Percentiles rank a stretch among this genome's conserved stretches.
phyloP scores from a whole-genome alignment of 2,113 vertebrate species.

The Paedocypris sp. region DNA sequence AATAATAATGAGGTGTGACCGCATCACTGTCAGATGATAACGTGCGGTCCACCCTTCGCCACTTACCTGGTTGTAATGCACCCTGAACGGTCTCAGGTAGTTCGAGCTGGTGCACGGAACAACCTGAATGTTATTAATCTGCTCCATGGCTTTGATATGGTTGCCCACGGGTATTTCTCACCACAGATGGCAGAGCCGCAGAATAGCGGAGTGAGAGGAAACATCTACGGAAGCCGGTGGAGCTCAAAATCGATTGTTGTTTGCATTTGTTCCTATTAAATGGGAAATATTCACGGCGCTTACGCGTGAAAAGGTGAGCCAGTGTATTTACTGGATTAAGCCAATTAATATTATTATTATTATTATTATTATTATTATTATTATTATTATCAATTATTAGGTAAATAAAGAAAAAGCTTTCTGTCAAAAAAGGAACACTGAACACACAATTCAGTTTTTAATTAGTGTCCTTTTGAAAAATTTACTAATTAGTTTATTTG shows the following conservation, averaged over 20 bases:
- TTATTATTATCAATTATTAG: no score
- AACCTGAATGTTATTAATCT: slow-evolving; percentile 63
- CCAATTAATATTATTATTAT: no score
- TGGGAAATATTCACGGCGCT: no score
- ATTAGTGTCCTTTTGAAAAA: no score
- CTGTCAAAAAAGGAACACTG: no score
- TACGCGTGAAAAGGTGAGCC: no score
- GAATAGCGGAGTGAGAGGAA: slow-evolving; percentile 33
- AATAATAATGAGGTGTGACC: slow-evolving; percentile 21
- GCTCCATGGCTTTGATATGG: slow-evolving; percentile 57
- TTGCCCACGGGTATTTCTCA: slow-evolving; percentile 46
- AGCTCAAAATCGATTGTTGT: slow-evolving; percentile 33
- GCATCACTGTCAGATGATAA: slow-evolving; percentile 25
- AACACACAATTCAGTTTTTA: no score
- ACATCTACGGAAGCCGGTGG: slow-evolving; percentile 55
- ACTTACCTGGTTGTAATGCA: slow-evolving; percentile 78
- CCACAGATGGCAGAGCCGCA: slow-evolving; percentile 40
- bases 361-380: no score
- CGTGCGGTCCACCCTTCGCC: not conserved
- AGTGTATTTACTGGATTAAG: no score
- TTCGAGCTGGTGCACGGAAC: slow-evolving; percentile 69
- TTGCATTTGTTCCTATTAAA: not conserved
- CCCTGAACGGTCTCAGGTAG: slow-evolving; percentile 70
- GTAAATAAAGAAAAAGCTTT: no score
- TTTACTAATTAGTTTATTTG: no score